Evolutionary conservation across 2,888 invertebrate species (phyloP).

Genomic region (Noctua pronuba): DNA sequence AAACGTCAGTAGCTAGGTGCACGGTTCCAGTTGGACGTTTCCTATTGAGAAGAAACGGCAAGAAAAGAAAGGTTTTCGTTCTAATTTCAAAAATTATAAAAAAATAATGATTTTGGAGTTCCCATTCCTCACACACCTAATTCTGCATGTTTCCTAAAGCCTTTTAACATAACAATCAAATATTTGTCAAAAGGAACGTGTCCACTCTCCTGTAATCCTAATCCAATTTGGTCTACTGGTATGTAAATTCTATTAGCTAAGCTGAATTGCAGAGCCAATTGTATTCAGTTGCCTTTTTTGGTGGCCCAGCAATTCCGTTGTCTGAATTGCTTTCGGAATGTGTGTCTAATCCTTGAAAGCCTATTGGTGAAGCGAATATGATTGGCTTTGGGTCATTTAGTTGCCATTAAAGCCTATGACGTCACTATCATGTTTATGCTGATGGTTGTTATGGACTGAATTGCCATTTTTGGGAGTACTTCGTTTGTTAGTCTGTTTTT

Average conservation of each 20-base stretch:
- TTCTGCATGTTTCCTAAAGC: neutral
- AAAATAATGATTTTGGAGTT: too few species aligned
- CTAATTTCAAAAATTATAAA: too few species aligned
- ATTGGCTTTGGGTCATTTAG: slow-evolving; percentile 45
- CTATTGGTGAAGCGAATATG: slow-evolving; percentile 27
- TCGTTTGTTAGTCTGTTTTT: slow-evolving; percentile 10
- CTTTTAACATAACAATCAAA: slow-evolving; percentile 1
- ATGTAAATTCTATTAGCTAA: slow-evolving; percentile 30
- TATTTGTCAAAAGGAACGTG: slow-evolving; percentile 8
- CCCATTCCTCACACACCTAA: neutral
- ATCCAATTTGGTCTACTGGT: neutral
- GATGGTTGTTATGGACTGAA: slow-evolving; percentile 13
- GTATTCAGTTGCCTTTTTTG: slow-evolving; percentile 27
- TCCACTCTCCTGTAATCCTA: neutral
- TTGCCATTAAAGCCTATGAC: slow-evolving; percentile 23
- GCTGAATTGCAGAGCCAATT: neutral
- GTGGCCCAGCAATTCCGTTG: slow-evolving; percentile 11
- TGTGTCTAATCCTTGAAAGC: slow-evolving; percentile 38
- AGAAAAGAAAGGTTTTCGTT: too few species aligned
- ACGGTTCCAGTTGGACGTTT: neutral
- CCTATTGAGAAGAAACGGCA: neutral
- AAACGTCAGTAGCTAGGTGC: too few species aligned
- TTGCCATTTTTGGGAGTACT: slow-evolving; percentile 1
- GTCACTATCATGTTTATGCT: slow-evolving; percentile 27
- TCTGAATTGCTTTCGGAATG: slow-evolving; percentile 40